Base-by-base conservation (phyloP, 2,888 invertebrate genomes). In the Prosopocoilus inquinatus region DNA sequence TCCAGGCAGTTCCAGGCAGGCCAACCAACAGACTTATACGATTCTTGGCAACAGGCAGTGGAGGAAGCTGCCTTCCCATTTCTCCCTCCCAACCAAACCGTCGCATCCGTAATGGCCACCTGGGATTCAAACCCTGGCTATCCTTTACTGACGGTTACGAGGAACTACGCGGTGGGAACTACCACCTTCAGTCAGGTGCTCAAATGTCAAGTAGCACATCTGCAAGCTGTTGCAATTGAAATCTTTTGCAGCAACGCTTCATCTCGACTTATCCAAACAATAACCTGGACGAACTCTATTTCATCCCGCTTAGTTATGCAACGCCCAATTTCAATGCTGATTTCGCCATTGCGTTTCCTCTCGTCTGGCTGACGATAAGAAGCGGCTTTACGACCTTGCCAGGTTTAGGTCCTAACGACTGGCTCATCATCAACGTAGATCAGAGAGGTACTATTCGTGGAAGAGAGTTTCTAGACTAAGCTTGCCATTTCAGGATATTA, bases 361-460 rank as follows among this genome's bases (percentile, higher is more conserved):
- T 73, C 3, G 59, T 61, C 0, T 87, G 85, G 86, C 61, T 86
- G 0, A 68, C 69, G 0, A 61, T 63, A 4, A 58, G 32, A 43
- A 32, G 11, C 9, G 49, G 65, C 12, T 61, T 72, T 0, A 57
- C 68, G 0, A 68, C 66, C 41, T 67, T 73, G 1, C 53, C 53
- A 12, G 74, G 71, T 0, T 46, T 70, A 0, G 73, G 77, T 1
- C 50, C 51, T 12, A 58, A 64, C 39, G 72, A 78, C 0, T 88
- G 87, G 87, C 78, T 81, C 54, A 80, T 88, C 44, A 66, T 86
- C 12, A 88, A 88, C 64, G 81, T 82, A 47, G 83, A 86, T 61
- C 82, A 85, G 68, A 83, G 82, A 55, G 84, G 85, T 84, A 65
- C 13, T 52, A 32, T 4, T 0, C 9, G 2, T n/a, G 32, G n/a